Base-by-base conservation (phyloP, 1,140 invertebrate genomes). In the Stegodyphus dumicola region DNA sequence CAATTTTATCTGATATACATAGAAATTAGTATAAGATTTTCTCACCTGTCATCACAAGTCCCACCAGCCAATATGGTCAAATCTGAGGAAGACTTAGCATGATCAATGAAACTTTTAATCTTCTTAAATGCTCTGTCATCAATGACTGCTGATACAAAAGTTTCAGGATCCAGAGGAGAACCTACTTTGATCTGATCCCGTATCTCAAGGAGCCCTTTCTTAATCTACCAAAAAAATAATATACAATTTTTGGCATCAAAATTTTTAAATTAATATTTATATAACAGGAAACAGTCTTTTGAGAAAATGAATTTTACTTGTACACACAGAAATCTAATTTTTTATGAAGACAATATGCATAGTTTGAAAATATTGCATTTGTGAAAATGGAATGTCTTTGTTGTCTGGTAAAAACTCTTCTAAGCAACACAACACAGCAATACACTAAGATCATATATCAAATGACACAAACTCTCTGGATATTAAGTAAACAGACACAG, bases 71-170 rank as follows among this genome's bases (percentile, higher is more conserved):
- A 90, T 67, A 99, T 94, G 89, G 95, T 94, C 53, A 96, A 91
- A 89, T 96, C 94, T 0, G 93, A 89, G 11, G 94, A 95, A 33
- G 93, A 93, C 88, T 96, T 96, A 0, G 97, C 98, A 91, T 96
- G 93, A 49, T 99, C 94, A 88, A 99, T 95, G 90, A 99, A 99
- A 48, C 94, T 91, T 77, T 94, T 94, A 89, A 98, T 99, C 88
- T 98, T 93, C 83, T 94, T 93, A 91, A 97, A 99, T 49, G 98
- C 95, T 90, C 94, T 95, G 69, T 95, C 95, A 91, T 99, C 98
- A 91, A 99, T 99, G 5, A 99, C 98, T 76, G 98, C 96, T 18
- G 95, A 96, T 70, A 95, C 93, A 90, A 99, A 99, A 2, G 93
- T 92, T 80, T 94, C 94, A 86, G 94, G 95, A 87, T 99, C 95